Evolutionary conservation across 2,888 invertebrate species (phyloP).

Genomic region (Meteorus colon): DNA sequence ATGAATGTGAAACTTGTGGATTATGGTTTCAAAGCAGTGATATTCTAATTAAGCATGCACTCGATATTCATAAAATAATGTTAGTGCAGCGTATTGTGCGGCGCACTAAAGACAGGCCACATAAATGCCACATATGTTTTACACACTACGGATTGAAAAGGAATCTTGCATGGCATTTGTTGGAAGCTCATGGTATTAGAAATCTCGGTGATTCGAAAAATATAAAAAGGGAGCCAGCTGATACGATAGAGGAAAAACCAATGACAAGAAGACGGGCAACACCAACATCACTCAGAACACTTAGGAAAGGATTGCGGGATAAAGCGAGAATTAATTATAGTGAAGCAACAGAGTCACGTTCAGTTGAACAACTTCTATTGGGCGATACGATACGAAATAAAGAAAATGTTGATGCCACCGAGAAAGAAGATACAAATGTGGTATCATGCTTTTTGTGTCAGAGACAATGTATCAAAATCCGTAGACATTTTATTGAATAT

Average conservation of each 20-base stretch:
- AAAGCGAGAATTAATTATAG: background rate
- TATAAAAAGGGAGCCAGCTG: background rate
- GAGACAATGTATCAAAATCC: constrained; percentile 56
- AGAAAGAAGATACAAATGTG: background rate
- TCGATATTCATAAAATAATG: constrained; percentile 11
- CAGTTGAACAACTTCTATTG: background rate
- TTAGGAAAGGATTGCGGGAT: background rate
- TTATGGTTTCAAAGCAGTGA: constrained; percentile 11
- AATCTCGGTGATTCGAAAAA: background rate
- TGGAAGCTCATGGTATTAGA: background rate
- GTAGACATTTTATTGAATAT: constrained; percentile 62
- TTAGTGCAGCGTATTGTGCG: constrained; percentile 9
- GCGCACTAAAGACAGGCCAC: background rate
- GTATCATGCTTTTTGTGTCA: constrained; percentile 62
- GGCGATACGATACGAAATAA: background rate
- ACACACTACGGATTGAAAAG: background rate
- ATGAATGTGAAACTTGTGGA: constrained; percentile 36
- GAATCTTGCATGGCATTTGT: background rate
- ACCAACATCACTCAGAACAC: background rate
- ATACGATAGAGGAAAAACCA: background rate
- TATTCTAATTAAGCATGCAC: constrained; percentile 29
- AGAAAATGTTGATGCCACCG: background rate
- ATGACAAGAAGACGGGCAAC: background rate
- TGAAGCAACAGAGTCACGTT: background rate
- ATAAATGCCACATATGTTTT: constrained; percentile 8